phyloP scores from a whole-genome alignment of 2,797 vertebrate species.

The Myripristis murdjan region DNA sequence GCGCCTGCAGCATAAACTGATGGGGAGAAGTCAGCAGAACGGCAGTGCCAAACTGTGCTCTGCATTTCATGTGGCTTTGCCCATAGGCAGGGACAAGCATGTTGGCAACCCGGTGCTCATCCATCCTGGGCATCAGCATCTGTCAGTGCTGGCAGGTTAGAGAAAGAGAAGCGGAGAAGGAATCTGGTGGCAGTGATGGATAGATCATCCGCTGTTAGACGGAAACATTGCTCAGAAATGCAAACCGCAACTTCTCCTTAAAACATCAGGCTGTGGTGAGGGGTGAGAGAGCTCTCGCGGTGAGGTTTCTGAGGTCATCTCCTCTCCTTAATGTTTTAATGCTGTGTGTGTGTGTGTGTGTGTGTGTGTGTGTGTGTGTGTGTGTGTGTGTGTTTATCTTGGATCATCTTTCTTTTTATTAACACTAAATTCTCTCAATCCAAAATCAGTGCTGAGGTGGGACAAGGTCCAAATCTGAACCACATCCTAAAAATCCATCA shows the following conservation, averaged over 20 bases:
- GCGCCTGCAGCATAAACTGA: conserved; percentile 65
- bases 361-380: not conserved
- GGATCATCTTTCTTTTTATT: not conserved
- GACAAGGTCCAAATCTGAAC: conserved; percentile 1
- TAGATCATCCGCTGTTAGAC: conserved; percentile 32
- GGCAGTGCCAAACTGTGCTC: conserved; percentile 47
- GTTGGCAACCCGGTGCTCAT: conserved; percentile 49
- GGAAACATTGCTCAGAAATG: conserved; percentile 37
- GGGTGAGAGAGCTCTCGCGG: conserved; percentile 62
- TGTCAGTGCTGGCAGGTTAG: conserved; percentile 55
- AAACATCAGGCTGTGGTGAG: conserved; percentile 21
- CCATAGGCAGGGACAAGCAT: conserved; percentile 55
- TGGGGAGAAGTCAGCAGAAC: conserved; percentile 43
- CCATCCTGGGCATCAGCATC: conserved; percentile 57
- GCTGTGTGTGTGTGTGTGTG: not conserved
- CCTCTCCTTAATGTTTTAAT: conserved; percentile 9
- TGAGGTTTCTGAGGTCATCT: conserved; percentile 54
- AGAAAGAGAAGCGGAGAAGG: conserved; percentile 26
- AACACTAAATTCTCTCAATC: not conserved
- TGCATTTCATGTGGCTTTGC: conserved; percentile 68
- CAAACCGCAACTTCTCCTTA: conserved; percentile 30
- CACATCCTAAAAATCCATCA: not conserved
- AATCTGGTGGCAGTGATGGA: conserved; percentile 5
- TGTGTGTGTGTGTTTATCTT: conserved; percentile 5
- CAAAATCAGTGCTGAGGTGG: not conserved